Conservation (phyloP, 35 echinoderm and acorn worm genomes). For the Amphiura filiformis region DNA sequence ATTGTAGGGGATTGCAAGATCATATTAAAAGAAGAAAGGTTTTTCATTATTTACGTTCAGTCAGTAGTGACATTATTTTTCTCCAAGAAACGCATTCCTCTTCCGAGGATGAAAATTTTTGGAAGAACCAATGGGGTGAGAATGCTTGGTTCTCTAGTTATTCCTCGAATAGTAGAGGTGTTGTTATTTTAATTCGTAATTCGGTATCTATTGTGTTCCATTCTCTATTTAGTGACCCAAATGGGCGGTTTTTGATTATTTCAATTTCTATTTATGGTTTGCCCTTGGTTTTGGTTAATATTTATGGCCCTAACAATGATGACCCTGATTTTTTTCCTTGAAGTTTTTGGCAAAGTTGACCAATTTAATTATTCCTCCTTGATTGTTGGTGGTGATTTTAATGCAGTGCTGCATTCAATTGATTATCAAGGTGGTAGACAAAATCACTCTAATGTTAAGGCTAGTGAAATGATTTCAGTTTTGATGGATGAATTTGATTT, state of each 20-base stretch:
- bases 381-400: too few relatives aligned
- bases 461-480: background rate
- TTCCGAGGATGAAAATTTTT: background rate
- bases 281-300: too few relatives aligned
- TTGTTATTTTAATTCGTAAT: slow-evolving; percentile 7
- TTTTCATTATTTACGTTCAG: background rate
- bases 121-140: slow-evolving; percentile 23
- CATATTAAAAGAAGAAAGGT: background rate
- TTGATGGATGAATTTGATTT: background rate
- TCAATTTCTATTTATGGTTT: too few relatives aligned
- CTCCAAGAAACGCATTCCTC: background rate
- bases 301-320: too few relatives aligned
- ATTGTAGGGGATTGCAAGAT: too few relatives aligned
- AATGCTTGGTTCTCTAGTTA: slow-evolving; percentile 10
- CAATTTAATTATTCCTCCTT: too few relatives aligned
- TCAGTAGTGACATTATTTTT: background rate
- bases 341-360: too few relatives aligned
- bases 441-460: background rate
- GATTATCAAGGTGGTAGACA: background rate
- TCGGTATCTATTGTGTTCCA: too few relatives aligned
- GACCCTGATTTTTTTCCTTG: too few relatives aligned
- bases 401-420: background rate
- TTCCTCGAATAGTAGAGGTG: slow-evolving; percentile 25
- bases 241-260: too few relatives aligned
- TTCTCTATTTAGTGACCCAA: too few relatives aligned